Evolutionary conservation across 2,888 invertebrate genomes (phyloP).

Genomic region (Protonemura montana): DNA sequence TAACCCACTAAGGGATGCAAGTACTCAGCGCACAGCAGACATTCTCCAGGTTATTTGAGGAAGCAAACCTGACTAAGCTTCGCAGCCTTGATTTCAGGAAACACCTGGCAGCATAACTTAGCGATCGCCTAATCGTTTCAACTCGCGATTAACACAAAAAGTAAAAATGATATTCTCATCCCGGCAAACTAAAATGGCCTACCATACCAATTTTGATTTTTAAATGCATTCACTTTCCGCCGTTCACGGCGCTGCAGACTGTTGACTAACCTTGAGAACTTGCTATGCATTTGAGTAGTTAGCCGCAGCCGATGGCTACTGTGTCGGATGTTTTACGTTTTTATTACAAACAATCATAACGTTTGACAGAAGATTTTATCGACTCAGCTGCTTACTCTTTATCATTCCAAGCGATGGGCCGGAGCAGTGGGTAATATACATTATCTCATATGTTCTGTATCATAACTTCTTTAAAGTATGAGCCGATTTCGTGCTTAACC

Average conservation of each 20-base stretch:
- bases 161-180: background rate
- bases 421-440: background rate
- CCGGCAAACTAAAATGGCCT: slow-evolving; percentile 7
- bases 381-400: no score
- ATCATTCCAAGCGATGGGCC: background rate
- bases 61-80: background rate
- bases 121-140: background rate
- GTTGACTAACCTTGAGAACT: background rate
- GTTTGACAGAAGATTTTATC: no score
- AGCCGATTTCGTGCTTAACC: background rate
- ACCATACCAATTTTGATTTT: slow-evolving; percentile 5
- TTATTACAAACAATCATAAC: background rate
- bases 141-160: background rate
- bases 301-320: background rate
- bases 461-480: background rate
- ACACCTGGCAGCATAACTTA: background rate
- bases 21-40: background rate
- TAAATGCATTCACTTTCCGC: background rate
- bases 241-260: background rate
- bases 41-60: background rate
- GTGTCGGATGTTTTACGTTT: background rate
- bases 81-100: background rate
- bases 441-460: background rate
- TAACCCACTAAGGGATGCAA: background rate
- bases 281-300: no score